Conservation (phyloP, 2,888 invertebrate genomes). For the Pocota personata region DNA sequence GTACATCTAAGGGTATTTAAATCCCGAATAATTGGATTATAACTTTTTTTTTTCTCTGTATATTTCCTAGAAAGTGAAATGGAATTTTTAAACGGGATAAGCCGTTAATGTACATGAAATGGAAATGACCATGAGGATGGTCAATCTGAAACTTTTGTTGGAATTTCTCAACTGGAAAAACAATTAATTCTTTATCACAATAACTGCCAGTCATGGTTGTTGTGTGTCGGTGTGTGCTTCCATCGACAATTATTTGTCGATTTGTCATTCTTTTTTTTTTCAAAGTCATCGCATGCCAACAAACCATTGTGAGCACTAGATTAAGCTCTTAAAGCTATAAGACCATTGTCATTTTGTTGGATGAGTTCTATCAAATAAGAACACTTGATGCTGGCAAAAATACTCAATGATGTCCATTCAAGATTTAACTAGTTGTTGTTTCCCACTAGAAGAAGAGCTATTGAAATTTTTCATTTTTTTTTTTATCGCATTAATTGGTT, state of each 20-base stretch:
- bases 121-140: too few species aligned
- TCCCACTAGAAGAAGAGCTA: neutral
- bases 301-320: neutral
- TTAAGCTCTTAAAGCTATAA: neutral
- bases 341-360: neutral
- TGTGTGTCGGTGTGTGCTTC: neutral
- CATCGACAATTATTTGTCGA: neutral
- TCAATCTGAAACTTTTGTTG: too few species aligned
- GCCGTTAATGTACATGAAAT: neutral
- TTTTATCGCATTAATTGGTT: neutral
- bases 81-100: neutral
- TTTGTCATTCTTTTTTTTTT: neutral
- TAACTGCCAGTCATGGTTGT: neutral
- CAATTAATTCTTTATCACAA: conserved; percentile 1
- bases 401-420: neutral
- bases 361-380: neutral
- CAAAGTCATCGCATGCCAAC: too few species aligned
- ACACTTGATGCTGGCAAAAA: neutral
- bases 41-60: neutral
- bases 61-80: neutral
- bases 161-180: conserved; percentile 8
- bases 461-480: neutral
- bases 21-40: conserved; percentile 14
- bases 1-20: neutral
- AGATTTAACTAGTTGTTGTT: conserved; percentile 17